These are phyloP conservation scores for Muscicapa comitata DNA, from an alignment of 2,797 vertebrate genomes.

Conservation along the genomic window DNA sequence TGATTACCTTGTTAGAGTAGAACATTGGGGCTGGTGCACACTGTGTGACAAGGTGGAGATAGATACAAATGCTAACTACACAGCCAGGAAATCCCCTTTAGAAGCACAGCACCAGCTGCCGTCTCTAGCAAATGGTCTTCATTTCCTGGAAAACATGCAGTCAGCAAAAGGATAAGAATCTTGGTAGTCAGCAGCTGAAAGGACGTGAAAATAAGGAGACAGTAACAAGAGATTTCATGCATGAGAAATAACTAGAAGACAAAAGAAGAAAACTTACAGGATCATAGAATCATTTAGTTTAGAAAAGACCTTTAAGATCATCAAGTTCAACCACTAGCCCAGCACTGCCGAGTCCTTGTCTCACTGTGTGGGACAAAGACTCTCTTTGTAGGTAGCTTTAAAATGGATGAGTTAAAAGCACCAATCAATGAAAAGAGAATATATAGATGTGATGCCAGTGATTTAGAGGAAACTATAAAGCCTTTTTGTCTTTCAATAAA, in stretches of 20 bases:
- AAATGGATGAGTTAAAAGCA: not conserved
- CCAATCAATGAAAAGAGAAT: not conserved
- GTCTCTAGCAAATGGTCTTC: conserved; percentile 12
- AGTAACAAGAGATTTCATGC: not conserved
- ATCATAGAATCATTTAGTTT: not conserved
- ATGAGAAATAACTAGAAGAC: not conserved
- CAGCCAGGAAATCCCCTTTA: not conserved
- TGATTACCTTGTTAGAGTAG: not conserved
- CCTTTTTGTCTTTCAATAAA: not conserved
- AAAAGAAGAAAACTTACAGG: not conserved
- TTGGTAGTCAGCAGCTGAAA: conserved; percentile 1
- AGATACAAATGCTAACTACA: not conserved
- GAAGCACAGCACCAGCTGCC: not conserved
- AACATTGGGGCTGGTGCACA: not conserved
- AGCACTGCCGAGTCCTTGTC: not conserved
- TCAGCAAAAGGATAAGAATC: not conserved
- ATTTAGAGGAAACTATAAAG: not conserved
- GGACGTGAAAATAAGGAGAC: not conserved
- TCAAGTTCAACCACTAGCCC: not conserved
- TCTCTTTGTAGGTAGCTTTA: not conserved
- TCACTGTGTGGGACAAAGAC: not conserved
- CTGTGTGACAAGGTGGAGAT: not conserved
- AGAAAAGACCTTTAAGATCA: not conserved
- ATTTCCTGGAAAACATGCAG: conserved; percentile 38
- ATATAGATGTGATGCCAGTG: not conserved